Percentiles rank a stretch among this genome's conserved stretches.
phyloP scores from a whole-genome alignment of 1,140 invertebrate genomes.

The Drosophila tsacasi region DNA sequence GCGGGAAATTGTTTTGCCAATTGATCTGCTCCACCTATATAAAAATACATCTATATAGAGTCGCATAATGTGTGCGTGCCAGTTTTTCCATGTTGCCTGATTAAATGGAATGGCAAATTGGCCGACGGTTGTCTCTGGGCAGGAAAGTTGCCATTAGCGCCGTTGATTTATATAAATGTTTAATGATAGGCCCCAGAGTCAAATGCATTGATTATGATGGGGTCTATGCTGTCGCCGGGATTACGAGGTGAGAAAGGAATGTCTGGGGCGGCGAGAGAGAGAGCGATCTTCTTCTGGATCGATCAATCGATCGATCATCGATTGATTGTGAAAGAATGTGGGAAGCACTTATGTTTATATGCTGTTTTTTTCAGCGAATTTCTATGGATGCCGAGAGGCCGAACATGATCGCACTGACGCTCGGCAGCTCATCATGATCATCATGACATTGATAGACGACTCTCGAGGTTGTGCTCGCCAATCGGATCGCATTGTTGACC shows the following conservation, averaged over 20 bases:
- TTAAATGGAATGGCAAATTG: slow-evolving; percentile 68
- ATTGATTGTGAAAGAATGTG: slow-evolving; percentile 39
- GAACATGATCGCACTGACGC: slow-evolving; percentile 33
- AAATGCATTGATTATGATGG: slow-evolving; percentile 45
- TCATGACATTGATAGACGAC: slow-evolving; percentile 45
- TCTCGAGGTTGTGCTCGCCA: slow-evolving; percentile 46
- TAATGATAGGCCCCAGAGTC: slow-evolving; percentile 50
- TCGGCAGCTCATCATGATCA: slow-evolving; percentile 13
- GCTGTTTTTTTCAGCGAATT: slow-evolving; percentile 13
- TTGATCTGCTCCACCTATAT: slow-evolving; percentile 46
- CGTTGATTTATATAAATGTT: slow-evolving; percentile 73
- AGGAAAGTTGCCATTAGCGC: slow-evolving; percentile 71
- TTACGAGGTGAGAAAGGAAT: slow-evolving; percentile 62
- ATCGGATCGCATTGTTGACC: slow-evolving; percentile 76
- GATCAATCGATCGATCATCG: slow-evolving; percentile 34
- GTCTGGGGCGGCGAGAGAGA: not conserved
- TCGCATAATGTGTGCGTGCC: slow-evolving; percentile 37
- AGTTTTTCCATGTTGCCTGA: slow-evolving; percentile 42
- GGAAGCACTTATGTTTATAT: slow-evolving; percentile 35
- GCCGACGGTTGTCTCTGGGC: slow-evolving; percentile 24
- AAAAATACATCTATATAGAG: slow-evolving; percentile 4
- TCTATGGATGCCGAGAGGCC: slow-evolving; percentile 37
- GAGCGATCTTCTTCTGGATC: not conserved
- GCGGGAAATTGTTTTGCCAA: slow-evolving; percentile 74
- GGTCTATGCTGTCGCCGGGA: slow-evolving; percentile 26